phyloP scores from a whole-genome alignment of 2,113 vertebrate genomes.

The Ailuropoda melanoleuca region DNA sequence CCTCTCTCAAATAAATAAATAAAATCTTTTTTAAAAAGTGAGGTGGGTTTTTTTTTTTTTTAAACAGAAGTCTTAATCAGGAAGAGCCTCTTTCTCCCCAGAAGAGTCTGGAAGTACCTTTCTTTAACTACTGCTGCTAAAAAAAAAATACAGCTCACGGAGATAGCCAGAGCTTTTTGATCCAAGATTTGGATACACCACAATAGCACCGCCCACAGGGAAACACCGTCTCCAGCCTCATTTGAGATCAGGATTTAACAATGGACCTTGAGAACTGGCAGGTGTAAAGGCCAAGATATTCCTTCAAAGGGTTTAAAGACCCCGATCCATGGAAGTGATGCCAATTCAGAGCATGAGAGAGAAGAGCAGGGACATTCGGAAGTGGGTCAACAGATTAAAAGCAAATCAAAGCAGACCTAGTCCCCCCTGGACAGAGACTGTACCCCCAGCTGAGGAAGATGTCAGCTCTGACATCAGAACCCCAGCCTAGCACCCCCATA shows the following conservation, averaged over 20 bases:
- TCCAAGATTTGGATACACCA: no score
- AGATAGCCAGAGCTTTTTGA: not conserved
- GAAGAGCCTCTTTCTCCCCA: not conserved
- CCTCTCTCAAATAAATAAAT: not conserved
- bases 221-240: not conserved
- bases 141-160: not conserved
- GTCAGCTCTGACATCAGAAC: not conserved
- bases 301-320: not conserved
- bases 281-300: not conserved
- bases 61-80: not conserved
- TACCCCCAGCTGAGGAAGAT: not conserved
- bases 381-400: not conserved
- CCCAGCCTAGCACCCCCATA: not conserved
- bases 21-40: not conserved
- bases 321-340: not conserved
- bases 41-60: not conserved
- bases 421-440: not conserved
- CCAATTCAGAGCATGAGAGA: not conserved
- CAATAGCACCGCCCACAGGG: not conserved
- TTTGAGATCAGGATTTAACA: not conserved
- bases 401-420: not conserved
- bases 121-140: not conserved
- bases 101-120: not conserved
- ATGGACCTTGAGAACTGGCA: not conserved
- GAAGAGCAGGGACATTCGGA: not conserved